A percentile compares a stretch with the other conserved stretches of the same genome.
Conservation (phyloP, 2,888 invertebrate genomes). For the Calameuta filiformis region DNA sequence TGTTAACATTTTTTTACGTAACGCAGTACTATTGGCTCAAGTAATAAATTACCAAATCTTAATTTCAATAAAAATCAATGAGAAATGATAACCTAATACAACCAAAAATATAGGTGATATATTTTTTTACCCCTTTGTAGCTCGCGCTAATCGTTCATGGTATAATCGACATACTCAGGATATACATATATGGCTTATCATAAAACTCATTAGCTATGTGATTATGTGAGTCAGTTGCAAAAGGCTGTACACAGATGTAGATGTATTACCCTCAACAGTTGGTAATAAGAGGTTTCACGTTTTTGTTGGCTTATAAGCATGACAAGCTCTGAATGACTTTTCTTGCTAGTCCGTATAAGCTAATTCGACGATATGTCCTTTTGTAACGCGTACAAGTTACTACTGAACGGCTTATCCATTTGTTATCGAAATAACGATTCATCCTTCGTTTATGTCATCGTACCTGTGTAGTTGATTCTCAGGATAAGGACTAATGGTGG, state of each 20-base stretch:
- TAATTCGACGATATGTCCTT: background rate
- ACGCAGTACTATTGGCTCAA: background rate
- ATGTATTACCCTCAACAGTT: background rate
- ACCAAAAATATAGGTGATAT: background rate
- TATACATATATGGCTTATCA: background rate
- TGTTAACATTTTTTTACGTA: background rate
- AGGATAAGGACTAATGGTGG: background rate
- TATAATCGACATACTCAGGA: background rate
- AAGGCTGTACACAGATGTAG: background rate
- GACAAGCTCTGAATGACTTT: background rate
- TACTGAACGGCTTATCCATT: background rate
- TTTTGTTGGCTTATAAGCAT: background rate
- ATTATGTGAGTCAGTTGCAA: background rate
- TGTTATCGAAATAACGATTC: background rate
- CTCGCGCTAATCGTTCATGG: background rate
- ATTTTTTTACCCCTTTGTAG: background rate
- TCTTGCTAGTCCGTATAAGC: background rate
- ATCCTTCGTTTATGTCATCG: background rate
- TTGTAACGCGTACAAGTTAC: background rate
- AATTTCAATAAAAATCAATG: background rate
- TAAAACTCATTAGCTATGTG: background rate
- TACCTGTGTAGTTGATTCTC: background rate
- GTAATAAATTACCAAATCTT: background rate
- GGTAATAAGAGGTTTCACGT: background rate
- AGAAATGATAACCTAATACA: background rate